A percentile compares a stretch with the other conserved stretches of the same genome.
Evolutionary conservation across 2,797 vertebrate genomes (phyloP).

Genomic region (Propithecus deckenii): DNA sequence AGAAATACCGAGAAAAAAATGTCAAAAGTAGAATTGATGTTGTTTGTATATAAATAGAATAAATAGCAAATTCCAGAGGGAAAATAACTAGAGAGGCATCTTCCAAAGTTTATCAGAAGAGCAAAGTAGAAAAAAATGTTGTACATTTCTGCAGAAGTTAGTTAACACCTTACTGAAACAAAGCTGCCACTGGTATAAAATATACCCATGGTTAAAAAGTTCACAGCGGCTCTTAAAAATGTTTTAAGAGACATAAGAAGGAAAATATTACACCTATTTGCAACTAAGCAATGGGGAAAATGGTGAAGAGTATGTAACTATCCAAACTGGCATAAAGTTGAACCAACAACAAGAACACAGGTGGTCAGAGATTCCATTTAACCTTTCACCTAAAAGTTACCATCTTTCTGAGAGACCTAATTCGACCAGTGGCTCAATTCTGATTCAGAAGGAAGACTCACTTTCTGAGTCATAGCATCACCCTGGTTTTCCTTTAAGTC

Average conservation of each 20-base stretch:
- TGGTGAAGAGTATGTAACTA: background rate
- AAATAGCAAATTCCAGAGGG: background rate
- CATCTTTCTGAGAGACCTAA: conserved; percentile 17
- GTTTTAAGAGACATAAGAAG: conserved; percentile 39
- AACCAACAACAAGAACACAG: background rate
- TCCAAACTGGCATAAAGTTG: conserved; percentile 24
- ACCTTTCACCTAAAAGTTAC: conserved; percentile 63
- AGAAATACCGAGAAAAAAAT: background rate
- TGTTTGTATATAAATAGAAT: background rate
- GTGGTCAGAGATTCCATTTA: conserved; percentile 41
- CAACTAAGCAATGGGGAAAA: background rate
- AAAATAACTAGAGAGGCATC: background rate
- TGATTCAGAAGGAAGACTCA: conserved; percentile 51
- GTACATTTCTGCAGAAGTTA: conserved; percentile 17
- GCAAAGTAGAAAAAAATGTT: background rate
- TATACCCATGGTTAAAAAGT: conserved; percentile 39
- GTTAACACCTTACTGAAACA: conserved; percentile 8
- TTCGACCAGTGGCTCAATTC: background rate
- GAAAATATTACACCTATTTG: conserved; percentile 28
- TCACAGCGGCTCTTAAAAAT: conserved; percentile 39
- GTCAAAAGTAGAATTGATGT: background rate
- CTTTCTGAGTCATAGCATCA: conserved; percentile 60
- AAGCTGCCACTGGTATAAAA: conserved; percentile 14
- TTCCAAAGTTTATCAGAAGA: background rate
- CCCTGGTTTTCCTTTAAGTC: conserved; percentile 43